Percentiles rank a stretch among this genome's conserved stretches.
phyloP scores from a whole-genome alignment of 1,140 invertebrate species.

The Dendroctonus ponderosae region DNA sequence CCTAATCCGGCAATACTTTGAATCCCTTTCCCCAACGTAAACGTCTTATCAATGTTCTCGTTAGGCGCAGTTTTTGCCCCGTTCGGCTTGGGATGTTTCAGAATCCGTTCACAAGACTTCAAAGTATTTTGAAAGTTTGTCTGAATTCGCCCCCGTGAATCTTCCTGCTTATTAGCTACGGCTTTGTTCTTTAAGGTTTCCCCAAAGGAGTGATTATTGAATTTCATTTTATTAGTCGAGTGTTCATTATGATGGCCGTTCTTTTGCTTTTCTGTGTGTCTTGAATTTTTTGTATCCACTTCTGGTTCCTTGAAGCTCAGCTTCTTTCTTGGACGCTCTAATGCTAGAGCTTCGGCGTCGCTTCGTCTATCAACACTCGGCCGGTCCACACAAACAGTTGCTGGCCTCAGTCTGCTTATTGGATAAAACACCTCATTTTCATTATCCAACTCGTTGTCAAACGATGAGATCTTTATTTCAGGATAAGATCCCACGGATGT shows the following conservation, averaged over 20 bases:
- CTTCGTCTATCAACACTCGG: constrained; percentile 46
- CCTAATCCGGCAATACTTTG: constrained; percentile 28
- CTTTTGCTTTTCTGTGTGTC: not conserved
- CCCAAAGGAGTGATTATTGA: constrained; percentile 15
- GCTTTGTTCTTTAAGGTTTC: constrained; percentile 18
- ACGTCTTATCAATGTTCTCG: constrained; percentile 6
- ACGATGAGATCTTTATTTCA: constrained; percentile 43
- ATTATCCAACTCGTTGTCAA: constrained; percentile 42
- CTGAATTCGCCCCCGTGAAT: not conserved
- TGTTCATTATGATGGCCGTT: constrained; percentile 5
- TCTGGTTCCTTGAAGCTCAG: constrained; percentile 82
- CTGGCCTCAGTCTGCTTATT: constrained; percentile 51
- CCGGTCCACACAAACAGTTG: constrained; percentile 51
- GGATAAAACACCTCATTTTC: constrained; percentile 38
- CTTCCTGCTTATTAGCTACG: constrained; percentile 1
- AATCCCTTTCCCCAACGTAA: constrained; percentile 28
- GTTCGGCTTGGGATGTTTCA: constrained; percentile 7
- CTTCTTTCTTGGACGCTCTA: constrained; percentile 75
- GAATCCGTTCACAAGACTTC: constrained; percentile 14
- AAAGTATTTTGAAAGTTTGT: constrained; percentile 11
- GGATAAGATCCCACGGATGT: constrained; percentile 47
- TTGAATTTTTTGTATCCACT: constrained; percentile 53
- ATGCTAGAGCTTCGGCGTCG: constrained; percentile 52
- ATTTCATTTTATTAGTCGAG: not conserved
- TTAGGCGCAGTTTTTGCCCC: not conserved